Base-by-base conservation (phyloP, 2,797 vertebrate species). In the Lates japonicus region DNA sequence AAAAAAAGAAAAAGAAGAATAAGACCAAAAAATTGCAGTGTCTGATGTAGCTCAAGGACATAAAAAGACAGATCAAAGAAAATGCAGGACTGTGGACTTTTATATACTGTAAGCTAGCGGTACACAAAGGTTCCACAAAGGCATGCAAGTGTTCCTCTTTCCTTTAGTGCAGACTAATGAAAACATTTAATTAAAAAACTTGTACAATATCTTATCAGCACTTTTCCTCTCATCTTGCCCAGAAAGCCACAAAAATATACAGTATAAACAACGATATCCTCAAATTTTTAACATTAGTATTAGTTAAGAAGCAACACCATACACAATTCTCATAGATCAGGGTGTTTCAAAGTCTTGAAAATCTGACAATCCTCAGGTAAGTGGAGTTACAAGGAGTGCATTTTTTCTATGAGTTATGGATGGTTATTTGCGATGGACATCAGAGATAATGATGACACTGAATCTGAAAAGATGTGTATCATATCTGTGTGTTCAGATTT, bases 21-120 rank as follows among this genome's bases (percentile, higher is more conserved):
- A 51, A 35, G 41, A 29, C 25, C 25, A 29, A 29, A 29, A 29
- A 77, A 68, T 19, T 77, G 44, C 44, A 75, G 31, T 25, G 31
- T 78, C 8, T 51, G 51, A 59, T 66, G 29, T 52, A 69, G 69
- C 76, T 84, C 1, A 70, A 74, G 82, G 81, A 78, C 57, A 81
- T 1, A 62, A 16, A 83, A 70, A 70, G 55, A 55, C 20, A 76
- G 68, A 80, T 86, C 57, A 82, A 86, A 84, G 75, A 70, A 46
- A 77, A 76, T 22, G 37, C 52, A 70, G 16, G 37, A 60, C 33
- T 76, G 49, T 29, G 13, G 55, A 71, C 20, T 55, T 87, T 48
- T 49, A 60, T 19, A n/a, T 49, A 22, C 2, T 35, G 19, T 16
- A 29, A 71, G 4, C 19, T 65, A 54, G 35, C 2, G 11, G 25